Evolutionary conservation across 2,888 invertebrate genomes (phyloP).

Genomic region (Cotesia congregata): DNA sequence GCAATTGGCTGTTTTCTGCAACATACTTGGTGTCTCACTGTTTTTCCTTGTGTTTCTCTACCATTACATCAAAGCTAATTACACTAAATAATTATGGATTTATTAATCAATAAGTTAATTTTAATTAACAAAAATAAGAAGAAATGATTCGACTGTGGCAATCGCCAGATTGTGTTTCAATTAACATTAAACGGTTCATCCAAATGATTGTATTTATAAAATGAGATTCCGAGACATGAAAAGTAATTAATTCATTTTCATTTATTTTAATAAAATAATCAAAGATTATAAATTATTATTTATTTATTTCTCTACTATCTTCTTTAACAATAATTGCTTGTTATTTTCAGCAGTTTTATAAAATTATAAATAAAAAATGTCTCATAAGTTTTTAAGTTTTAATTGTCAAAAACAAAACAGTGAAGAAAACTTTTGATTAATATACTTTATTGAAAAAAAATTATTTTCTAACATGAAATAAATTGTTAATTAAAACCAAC

Average conservation of each 20-base stretch:
- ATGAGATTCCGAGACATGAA: not conserved
- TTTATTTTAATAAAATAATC: not conserved
- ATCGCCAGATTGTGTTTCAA: not conserved
- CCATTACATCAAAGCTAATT: slow-evolving; percentile 94
- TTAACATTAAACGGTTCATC: slow-evolving; percentile 8
- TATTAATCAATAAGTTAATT: not conserved
- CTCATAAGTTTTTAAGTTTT: no score
- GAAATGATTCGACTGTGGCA: not conserved
- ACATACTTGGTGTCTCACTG: slow-evolving; percentile 91
- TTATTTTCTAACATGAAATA: no score
- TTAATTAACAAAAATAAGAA: slow-evolving; percentile 1
- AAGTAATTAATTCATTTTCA: not conserved
- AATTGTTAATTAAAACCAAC: no score
- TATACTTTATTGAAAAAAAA: no score
- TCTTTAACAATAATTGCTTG: no score
- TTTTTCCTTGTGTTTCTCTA: slow-evolving; percentile 95
- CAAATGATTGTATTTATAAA: not conserved
- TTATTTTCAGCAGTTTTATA: no score
- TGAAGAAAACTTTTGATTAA: no score
- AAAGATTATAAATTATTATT: not conserved
- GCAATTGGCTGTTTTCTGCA: slow-evolving; percentile 95
- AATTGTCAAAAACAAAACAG: no score
- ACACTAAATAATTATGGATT: slow-evolving; percentile 72
- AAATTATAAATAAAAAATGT: no score
- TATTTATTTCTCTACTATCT: not conserved